phyloP scores from a whole-genome alignment of 2,888 invertebrate species.

The Hermaeophaga mercurialis region DNA sequence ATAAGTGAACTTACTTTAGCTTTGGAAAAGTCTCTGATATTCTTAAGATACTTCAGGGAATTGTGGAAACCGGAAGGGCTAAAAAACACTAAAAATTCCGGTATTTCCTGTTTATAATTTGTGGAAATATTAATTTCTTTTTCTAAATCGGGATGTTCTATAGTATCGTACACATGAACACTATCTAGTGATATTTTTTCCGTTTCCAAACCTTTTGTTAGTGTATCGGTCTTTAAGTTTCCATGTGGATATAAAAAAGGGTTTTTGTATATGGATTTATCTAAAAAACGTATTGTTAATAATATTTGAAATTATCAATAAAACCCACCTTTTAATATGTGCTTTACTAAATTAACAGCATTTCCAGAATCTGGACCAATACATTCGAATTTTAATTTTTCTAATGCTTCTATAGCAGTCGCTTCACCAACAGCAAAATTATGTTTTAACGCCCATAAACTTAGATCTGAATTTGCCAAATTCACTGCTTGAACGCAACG shows the following conservation, averaged over 20 bases:
- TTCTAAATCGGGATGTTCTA: conserved; percentile 58
- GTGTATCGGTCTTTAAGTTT: conserved; percentile 61
- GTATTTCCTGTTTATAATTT: conserved; percentile 51
- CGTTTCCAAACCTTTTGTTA: conserved; percentile 56
- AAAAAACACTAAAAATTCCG: conserved; percentile 63
- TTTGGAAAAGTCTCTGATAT: conserved; percentile 40
- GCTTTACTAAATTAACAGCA: conserved; percentile 60
- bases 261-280: conserved; percentile 49
- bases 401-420: conserved; percentile 58
- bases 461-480: conserved; percentile 48
- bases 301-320: neutral
- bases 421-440: conserved; percentile 60
- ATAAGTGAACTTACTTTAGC: conserved; percentile 47
- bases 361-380: conserved; percentile 63
- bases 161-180: conserved; percentile 62
- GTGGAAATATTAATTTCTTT: conserved; percentile 55
- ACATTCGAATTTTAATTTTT: conserved; percentile 58
- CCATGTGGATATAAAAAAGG: conserved; percentile 64
- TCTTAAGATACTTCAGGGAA: conserved; percentile 56
- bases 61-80: conserved; percentile 65
- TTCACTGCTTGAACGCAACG: conserved; percentile 61
- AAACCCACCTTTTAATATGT: conserved; percentile 58
- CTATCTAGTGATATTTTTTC: conserved; percentile 57
- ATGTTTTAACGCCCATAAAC: conserved; percentile 42
- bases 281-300: conserved; percentile 41